Conservation (phyloP, 2,797 vertebrate genomes). For the Crocidura indochinensis region DNA sequence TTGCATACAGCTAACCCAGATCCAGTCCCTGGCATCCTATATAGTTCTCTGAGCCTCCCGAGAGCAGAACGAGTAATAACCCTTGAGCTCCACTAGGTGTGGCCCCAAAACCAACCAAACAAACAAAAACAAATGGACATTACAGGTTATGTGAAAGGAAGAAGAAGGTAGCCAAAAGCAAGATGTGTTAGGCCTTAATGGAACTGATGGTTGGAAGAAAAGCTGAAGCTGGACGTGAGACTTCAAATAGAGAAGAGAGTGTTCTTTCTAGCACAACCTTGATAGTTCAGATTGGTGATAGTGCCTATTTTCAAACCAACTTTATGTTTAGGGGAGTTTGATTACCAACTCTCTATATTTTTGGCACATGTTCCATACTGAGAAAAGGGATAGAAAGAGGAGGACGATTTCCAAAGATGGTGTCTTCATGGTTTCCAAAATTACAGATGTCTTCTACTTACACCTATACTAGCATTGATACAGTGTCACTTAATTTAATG, state of each 20-base stretch:
- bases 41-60: too few relatives aligned
- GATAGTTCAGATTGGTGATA: background rate
- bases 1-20: too few relatives aligned
- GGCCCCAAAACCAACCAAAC: too few relatives aligned
- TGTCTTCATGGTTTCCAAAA: background rate
- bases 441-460: background rate
- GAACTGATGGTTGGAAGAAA: background rate
- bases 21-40: too few relatives aligned
- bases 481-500: background rate
- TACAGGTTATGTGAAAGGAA: background rate
- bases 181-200: background rate
- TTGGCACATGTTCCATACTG: background rate
- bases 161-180: background rate
- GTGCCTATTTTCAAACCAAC: background rate
- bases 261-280: background rate
- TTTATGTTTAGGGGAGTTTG: background rate
- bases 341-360: background rate
- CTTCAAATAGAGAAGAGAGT: background rate
- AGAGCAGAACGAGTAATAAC: too few relatives aligned
- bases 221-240: background rate
- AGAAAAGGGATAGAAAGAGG: too few relatives aligned
- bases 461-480: background rate
- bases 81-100: too few relatives aligned
- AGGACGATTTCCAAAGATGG: background rate
- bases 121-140: too few relatives aligned